phyloP scores from a whole-genome alignment of 2,888 invertebrate species.

The Scaptomyza polygonia region DNA sequence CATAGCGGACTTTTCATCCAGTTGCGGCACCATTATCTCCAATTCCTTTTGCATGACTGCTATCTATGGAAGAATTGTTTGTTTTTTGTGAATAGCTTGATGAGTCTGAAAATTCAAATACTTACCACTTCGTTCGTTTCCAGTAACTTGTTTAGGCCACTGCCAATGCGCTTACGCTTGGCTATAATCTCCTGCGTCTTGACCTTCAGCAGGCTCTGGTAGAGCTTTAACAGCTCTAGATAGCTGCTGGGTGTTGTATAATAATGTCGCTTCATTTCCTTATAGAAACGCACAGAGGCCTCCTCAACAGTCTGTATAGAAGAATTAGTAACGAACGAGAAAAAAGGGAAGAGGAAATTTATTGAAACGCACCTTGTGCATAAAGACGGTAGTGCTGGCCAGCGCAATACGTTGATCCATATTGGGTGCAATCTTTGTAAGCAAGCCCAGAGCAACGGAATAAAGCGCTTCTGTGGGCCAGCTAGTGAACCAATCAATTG shows the following conservation, averaged over 20 bases:
- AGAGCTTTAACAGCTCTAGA: slow-evolving; percentile 92
- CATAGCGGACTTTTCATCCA: slow-evolving; percentile 91
- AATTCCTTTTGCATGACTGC: slow-evolving; percentile 94
- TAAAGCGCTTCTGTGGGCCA: slow-evolving; percentile 95
- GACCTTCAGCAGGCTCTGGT: slow-evolving; percentile 89
- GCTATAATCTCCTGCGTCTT: slow-evolving; percentile 88
- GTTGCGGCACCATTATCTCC: slow-evolving; percentile 91
- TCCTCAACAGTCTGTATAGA: slow-evolving; percentile 89
- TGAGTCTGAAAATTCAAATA: not conserved
- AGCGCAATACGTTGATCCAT: slow-evolving; percentile 85
- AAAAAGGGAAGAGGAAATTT: no score
- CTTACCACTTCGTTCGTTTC: slow-evolving; percentile 83
- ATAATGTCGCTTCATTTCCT: slow-evolving; percentile 93
- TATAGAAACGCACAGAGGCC: slow-evolving; percentile 90
- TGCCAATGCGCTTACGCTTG: slow-evolving; percentile 88
- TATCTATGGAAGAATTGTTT: slow-evolving; percentile 84
- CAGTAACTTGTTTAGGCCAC: slow-evolving; percentile 87
- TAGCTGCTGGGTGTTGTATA: slow-evolving; percentile 97
- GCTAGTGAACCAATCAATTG: slow-evolving; percentile 97
- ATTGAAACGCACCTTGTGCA: slow-evolving; percentile 87
- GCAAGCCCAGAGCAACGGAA: slow-evolving; percentile 91
- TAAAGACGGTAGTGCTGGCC: slow-evolving; percentile 88
- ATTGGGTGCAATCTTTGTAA: slow-evolving; percentile 86
- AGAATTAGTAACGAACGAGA: not conserved
- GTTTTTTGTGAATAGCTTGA: no score